Base-by-base conservation (phyloP, 2,888 invertebrate species). In the Cecidostiba fungosa region DNA sequence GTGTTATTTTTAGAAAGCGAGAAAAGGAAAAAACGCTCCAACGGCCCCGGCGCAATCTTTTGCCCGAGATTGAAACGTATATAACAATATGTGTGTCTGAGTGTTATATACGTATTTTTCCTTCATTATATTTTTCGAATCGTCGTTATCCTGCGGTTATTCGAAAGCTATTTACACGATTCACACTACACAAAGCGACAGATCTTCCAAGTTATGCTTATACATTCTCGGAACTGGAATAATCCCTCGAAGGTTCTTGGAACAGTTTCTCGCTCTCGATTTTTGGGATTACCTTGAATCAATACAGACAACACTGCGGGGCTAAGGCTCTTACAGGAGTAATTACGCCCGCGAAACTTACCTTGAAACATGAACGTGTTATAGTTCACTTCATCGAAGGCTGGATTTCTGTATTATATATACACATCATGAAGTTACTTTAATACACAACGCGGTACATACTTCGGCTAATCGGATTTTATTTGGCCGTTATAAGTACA, bases 241-340 rank as follows among this genome's bases (percentile, higher is more conserved):
- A 59, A n/a, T 59, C 43, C 43, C 12, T 59, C 4, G 66, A 66
- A 8, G 29, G 66, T 2, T 43, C 43, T 43, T 10, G 0, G 66
- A 6, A 23, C 29, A 26, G 29, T 66, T 26, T 66, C 29, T 66
- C 66, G n/a, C 54, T 59, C 23, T 59, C 66, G 66, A 66, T 26
- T 66, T 66, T 66, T 66, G 29, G 29, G 29, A 29, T 29, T 66
- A 26, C 29, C 66, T 66, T 66, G 66, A 66, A 29, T 66, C 66
- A 26, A 66, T 66, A 26, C 14, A 3, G 26, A 66, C 12, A 26
- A 12, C 3, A 66, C 16, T 26, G 2, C 43, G 3, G 29, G 14
- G 14, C 4, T 66, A 26, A 66, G 29, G 66, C 23, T 66, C 29
- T 66, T 66, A 66, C 29, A 29, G 5, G 66, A 14, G 23, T 29